These are phyloP conservation scores for Caenorhabditis sp. DNA, from an alignment of 2,888 invertebrate species.

Conservation along the genomic window DNA sequence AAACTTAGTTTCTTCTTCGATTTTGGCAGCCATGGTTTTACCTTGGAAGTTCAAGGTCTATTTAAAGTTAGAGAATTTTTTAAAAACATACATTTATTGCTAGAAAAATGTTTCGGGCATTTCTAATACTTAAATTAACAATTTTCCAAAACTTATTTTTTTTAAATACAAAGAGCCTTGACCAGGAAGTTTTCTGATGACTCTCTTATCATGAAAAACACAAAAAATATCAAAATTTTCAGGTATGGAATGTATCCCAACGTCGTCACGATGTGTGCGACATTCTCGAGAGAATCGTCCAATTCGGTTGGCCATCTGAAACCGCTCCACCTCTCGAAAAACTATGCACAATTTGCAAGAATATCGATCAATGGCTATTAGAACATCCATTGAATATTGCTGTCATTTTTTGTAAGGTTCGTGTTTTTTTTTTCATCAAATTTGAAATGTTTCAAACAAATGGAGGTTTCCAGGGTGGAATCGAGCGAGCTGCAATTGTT, in stretches of 20 bases:
- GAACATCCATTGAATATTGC: conserved; percentile 85
- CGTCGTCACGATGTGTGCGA: conserved; percentile 77
- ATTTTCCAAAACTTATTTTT: no score
- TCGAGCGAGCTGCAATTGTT: conserved; percentile 85
- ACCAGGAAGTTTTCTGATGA: no score
- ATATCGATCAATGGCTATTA: conserved; percentile 89
- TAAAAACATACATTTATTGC: no score
- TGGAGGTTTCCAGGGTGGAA: conserved; percentile 80
- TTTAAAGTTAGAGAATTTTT: no score
- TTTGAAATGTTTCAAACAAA: conserved; percentile 51
- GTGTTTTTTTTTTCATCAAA: conserved; percentile 4
- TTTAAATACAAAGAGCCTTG: no score
- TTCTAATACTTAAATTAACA: no score
- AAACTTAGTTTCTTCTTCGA: no score
- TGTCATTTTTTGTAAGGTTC: conserved; percentile 80
- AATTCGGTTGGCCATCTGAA: conserved; percentile 83
- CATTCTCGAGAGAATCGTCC: conserved; percentile 76
- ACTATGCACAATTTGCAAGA: conserved; percentile 89
- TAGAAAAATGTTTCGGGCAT: no score
- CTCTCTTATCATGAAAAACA: no score
- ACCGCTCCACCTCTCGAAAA: conserved; percentile 88
- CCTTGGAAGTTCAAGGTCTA: no score
- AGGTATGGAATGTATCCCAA: conserved; percentile 88
- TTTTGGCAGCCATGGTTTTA: no score
- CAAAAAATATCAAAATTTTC: conserved; percentile 71